Percentiles rank a stretch among this genome's conserved stretches.
These are phyloP conservation scores for Gallirallus australis DNA, from an alignment of 2,797 vertebrate genomes.

Conservation along the genomic window DNA sequence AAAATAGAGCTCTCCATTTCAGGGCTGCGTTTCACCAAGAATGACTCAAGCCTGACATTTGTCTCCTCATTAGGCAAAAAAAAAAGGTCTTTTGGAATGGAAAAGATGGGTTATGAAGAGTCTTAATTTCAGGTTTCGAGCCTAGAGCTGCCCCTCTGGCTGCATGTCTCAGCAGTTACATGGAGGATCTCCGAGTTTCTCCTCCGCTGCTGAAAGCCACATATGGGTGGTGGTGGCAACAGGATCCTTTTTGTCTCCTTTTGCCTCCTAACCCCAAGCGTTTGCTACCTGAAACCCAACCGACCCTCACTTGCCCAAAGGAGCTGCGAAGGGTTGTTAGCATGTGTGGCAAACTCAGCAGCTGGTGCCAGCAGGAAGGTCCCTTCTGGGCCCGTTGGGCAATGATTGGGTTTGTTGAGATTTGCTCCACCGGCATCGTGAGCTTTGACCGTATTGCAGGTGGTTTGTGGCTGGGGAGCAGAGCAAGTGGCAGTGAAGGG, in stretches of 20 bases:
- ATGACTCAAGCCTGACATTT: conserved; percentile 63
- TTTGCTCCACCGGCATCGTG: neutral
- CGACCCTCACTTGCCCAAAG: neutral
- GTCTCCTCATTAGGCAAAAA: conserved; percentile 24
- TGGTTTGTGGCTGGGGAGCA: neutral
- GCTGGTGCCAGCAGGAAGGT: neutral
- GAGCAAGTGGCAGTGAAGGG: neutral
- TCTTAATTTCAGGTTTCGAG: neutral
- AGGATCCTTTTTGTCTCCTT: conserved; percentile 56
- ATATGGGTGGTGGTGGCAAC: neutral
- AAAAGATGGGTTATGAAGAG: conserved; percentile 61
- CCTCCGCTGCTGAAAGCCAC: conserved; percentile 33
- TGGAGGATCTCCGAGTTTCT: conserved; percentile 15
- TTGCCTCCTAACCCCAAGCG: conserved; percentile 26
- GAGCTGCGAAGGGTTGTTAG: neutral
- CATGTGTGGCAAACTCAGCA: neutral
- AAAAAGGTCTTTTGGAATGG: conserved; percentile 67
- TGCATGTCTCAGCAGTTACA: neutral
- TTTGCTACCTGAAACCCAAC: neutral
- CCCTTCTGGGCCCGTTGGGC: neutral
- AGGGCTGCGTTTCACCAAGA: conserved; percentile 43
- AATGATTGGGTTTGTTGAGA: neutral
- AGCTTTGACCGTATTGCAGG: neutral
- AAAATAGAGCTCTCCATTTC: conserved; percentile 56
- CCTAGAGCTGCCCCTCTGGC: neutral